These are phyloP conservation scores for Oligia fasciuncula DNA, from an alignment of 2,888 invertebrate species.

Conservation along the genomic window DNA sequence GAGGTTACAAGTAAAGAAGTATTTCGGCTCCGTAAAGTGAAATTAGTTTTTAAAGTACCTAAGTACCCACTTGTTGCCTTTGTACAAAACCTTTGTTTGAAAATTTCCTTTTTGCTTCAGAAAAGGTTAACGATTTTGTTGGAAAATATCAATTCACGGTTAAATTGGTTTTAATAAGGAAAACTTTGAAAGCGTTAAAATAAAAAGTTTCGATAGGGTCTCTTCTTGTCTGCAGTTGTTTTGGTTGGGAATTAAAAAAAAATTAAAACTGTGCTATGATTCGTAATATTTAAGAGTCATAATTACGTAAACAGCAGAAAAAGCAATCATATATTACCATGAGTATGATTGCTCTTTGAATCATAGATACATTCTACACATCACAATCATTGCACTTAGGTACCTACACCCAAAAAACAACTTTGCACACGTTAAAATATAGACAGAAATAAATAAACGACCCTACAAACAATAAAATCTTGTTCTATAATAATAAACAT, in stretches of 20 bases:
- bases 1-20: constrained; percentile 23
- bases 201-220: constrained; percentile 7
- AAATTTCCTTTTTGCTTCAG: constrained; percentile 34
- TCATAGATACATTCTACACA: background rate
- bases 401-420: background rate
- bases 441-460: background rate
- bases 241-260: too few relatives aligned
- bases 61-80: constrained; percentile 45
- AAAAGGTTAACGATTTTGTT: constrained; percentile 41
- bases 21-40: constrained; percentile 28
- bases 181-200: constrained; percentile 32
- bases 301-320: background rate
- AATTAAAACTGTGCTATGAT: background rate
- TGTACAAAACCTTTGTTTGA: constrained; percentile 29
- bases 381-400: background rate
- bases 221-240: background rate
- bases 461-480: background rate
- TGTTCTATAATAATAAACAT: background rate
- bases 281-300: background rate
- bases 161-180: constrained; percentile 32
- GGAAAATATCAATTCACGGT: constrained; percentile 34
- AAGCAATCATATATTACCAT: background rate
- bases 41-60: constrained; percentile 53
- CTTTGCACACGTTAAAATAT: background rate
- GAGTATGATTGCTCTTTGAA: background rate